A percentile compares a stretch with the other conserved stretches of the same genome.
These are phyloP conservation scores for Lateolabrax maculatus DNA, from an alignment of 2,797 vertebrate species.

Conservation along the genomic window DNA sequence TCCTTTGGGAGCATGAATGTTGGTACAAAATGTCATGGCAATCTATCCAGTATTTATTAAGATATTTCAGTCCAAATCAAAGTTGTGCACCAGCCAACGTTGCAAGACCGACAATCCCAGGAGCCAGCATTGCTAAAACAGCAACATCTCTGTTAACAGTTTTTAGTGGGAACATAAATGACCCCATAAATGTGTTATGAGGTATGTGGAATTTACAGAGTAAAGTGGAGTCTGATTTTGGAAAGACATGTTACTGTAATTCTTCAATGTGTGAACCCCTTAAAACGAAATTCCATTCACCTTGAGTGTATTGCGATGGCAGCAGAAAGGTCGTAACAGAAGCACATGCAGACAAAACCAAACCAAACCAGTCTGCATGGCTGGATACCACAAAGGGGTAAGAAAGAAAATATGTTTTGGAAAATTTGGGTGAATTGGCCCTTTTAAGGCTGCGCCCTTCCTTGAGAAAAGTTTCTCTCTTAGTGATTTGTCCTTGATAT, in stretches of 20 bases:
- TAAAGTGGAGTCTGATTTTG: no score
- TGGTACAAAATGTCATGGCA: not conserved
- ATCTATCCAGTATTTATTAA: not conserved
- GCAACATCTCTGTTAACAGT: not conserved
- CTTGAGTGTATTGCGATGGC: no score
- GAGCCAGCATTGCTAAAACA: not conserved
- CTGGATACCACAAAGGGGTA: not conserved
- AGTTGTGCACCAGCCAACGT: not conserved
- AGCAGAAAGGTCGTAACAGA: not conserved
- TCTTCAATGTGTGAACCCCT: no score
- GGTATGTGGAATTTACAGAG: not conserved
- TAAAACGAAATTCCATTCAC: no score
- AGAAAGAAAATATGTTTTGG: slow-evolving; percentile 1
- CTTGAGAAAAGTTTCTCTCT: not conserved
- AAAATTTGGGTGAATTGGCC: not conserved
- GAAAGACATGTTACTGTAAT: not conserved
- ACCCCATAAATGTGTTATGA: not conserved
- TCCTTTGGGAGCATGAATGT: not conserved
- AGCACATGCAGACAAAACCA: not conserved
- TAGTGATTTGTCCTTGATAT: not conserved
- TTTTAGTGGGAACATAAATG: not conserved
- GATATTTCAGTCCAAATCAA: not conserved
- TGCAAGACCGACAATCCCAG: not conserved
- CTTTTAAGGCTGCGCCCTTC: not conserved
- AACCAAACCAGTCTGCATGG: no score